Conservation (phyloP, 2,797 vertebrate species). For the Lutjanus campechanus region DNA sequence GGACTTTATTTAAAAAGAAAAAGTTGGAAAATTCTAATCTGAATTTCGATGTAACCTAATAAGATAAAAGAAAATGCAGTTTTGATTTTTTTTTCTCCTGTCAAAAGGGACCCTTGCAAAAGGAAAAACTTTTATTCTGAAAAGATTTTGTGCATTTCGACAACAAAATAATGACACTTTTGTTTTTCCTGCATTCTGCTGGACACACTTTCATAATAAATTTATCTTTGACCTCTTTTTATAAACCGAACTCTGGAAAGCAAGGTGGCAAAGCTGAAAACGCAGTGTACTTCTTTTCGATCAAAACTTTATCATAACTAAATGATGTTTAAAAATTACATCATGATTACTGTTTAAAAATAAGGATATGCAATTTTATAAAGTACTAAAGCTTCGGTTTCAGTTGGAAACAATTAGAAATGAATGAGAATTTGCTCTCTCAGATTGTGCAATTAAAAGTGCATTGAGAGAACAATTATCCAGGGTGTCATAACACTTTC, state of each 20-base stretch:
- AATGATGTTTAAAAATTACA: slow-evolving; percentile 15
- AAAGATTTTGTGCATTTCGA: slow-evolving; percentile 4
- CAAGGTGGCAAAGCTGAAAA: slow-evolving; percentile 15
- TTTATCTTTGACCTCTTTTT: slow-evolving; percentile 16
- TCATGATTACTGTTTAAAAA: slow-evolving; percentile 6
- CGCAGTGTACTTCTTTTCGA: background rate
- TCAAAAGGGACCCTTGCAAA: background rate
- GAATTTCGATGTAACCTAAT: slow-evolving; percentile 11
- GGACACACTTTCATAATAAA: background rate
- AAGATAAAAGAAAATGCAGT: slow-evolving; percentile 11
- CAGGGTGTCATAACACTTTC: slow-evolving; percentile 2
- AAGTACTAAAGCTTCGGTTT: slow-evolving; percentile 15
- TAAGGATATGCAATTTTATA: slow-evolving; percentile 18
- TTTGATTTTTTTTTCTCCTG: background rate
- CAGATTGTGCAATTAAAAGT: slow-evolving; percentile 25
- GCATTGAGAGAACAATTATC: background rate
- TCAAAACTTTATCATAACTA: background rate
- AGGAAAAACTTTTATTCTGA: slow-evolving; percentile 34
- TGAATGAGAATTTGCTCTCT: slow-evolving; percentile 5
- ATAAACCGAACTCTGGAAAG: slow-evolving; percentile 12
- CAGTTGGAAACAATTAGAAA: slow-evolving; percentile 6
- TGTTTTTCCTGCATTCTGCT: background rate
- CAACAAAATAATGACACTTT: slow-evolving; percentile 2
- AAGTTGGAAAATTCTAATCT: background rate
- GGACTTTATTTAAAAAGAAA: slow-evolving; percentile 9